These are phyloP conservation scores for Callocephalon fimbriatum DNA, from an alignment of 2,113 vertebrate genomes.

Conservation along the genomic window DNA sequence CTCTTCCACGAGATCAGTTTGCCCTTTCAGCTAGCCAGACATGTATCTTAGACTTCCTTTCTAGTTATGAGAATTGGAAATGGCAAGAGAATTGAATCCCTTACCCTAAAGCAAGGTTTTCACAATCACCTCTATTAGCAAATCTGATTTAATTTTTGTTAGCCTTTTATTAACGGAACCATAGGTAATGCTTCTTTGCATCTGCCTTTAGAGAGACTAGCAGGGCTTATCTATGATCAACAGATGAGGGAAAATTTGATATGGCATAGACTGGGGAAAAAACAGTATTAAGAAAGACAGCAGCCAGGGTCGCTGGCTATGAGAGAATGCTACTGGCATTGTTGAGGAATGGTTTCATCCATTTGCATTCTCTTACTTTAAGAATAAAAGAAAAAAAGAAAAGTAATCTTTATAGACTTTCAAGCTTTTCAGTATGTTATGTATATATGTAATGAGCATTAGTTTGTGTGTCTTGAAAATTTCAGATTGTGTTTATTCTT, in stretches of 20 bases:
- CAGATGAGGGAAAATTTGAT: not conserved
- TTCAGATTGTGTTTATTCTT: not conserved
- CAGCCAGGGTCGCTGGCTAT: not conserved
- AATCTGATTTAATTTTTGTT: not conserved
- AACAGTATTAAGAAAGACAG: not conserved
- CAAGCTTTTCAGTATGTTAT: not conserved
- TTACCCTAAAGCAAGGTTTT: not conserved
- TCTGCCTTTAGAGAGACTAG: not conserved
- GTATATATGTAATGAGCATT: not conserved
- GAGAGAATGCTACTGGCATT: not conserved
- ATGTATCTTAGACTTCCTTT: not conserved
- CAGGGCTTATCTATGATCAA: not conserved
- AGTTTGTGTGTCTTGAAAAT: not conserved
- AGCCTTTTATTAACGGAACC: slow-evolving; percentile 10
- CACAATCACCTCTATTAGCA: not conserved
- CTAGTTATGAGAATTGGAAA: not conserved
- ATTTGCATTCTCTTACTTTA: not conserved
- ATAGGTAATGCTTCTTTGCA: not conserved
- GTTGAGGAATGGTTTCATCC: not conserved
- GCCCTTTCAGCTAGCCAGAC: not conserved
- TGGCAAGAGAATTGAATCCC: not conserved
- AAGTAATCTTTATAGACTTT: not conserved
- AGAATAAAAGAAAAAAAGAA: not conserved
- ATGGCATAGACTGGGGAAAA: not conserved
- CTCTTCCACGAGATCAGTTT: not conserved